Percentiles rank a stretch among this genome's conserved stretches.
Evolutionary conservation across 2,888 invertebrate genomes (phyloP).

Genomic region (Dioctria rufipes): DNA sequence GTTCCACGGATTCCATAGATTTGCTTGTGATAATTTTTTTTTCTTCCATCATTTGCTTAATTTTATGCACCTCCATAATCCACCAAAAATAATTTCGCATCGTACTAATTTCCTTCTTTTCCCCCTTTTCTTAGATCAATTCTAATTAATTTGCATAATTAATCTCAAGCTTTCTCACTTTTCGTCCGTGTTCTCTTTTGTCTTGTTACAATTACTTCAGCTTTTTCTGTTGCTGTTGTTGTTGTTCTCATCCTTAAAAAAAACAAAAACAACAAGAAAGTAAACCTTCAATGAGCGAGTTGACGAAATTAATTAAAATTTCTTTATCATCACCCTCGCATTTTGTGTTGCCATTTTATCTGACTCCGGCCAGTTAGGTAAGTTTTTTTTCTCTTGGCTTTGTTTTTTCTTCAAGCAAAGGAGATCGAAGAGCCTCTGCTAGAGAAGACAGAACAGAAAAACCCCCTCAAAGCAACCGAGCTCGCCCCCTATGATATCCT

Average conservation of each 20-base stretch:
- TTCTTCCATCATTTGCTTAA: too few species aligned
- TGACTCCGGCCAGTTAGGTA: too few species aligned
- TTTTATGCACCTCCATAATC: too few species aligned
- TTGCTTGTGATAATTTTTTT: too few species aligned
- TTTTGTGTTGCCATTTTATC: too few species aligned
- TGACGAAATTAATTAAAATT: constrained; percentile 42
- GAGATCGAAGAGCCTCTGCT: too few species aligned
- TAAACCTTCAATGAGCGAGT: constrained; percentile 28
- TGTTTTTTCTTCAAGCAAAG: not conserved
- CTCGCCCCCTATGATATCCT: not conserved
- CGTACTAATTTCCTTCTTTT: too few species aligned
- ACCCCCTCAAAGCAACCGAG: not conserved
- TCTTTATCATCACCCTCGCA: constrained; percentile 21
- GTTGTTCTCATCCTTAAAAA: not conserved
- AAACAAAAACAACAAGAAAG: too few species aligned
- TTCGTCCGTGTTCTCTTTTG: constrained; percentile 1
- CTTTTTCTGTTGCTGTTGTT: not conserved
- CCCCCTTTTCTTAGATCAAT: constrained; percentile 53
- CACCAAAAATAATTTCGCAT: too few species aligned
- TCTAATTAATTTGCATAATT: constrained; percentile 59
- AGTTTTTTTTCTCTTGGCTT: too few species aligned
- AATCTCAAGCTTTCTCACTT: constrained; percentile 27
- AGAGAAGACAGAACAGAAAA: not conserved
- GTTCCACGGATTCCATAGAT: too few species aligned
- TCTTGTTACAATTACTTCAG: not conserved